Evolutionary conservation across 2,113 vertebrate species (phyloP).

Genomic region (Megaceryle torquata): DNA sequence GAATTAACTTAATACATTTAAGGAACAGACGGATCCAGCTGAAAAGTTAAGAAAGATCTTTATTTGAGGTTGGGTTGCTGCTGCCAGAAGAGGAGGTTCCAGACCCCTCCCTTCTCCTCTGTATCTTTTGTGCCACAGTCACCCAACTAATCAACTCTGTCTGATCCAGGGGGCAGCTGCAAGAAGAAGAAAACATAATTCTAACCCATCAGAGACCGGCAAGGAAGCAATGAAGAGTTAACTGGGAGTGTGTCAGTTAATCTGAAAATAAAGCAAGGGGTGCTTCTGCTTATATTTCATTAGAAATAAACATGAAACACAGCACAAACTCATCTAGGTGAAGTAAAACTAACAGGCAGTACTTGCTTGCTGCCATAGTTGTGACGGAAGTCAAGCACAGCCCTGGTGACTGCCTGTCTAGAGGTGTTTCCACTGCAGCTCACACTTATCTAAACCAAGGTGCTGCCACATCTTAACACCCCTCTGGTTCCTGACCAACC

Average conservation of each 20-base stretch:
- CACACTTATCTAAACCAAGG: neutral
- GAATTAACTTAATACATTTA: neutral
- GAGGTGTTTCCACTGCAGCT: neutral
- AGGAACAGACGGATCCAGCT: neutral
- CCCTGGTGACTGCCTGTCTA: neutral
- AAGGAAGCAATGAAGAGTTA: neutral
- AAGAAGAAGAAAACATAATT: neutral
- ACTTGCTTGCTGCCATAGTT: neutral
- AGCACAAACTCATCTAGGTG: neutral
- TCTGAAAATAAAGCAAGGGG: neutral
- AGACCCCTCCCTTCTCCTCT: fast-evolving
- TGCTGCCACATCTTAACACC: neutral
- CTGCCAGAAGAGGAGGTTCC: neutral
- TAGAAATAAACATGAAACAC: neutral
- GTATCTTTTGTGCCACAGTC: neutral
- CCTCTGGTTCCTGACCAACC: fast-evolving
- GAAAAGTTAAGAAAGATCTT: neutral
- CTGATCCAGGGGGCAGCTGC: neutral
- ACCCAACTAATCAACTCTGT: neutral
- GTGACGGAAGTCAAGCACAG: neutral
- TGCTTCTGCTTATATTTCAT: neutral
- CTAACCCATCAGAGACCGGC: neutral
- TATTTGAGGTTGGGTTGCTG: neutral
- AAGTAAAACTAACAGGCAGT: neutral
- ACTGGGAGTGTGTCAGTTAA: neutral